Evolutionary conservation across 2,797 vertebrate species (phyloP).

Genomic region (Allochrocebus solatus): DNA sequence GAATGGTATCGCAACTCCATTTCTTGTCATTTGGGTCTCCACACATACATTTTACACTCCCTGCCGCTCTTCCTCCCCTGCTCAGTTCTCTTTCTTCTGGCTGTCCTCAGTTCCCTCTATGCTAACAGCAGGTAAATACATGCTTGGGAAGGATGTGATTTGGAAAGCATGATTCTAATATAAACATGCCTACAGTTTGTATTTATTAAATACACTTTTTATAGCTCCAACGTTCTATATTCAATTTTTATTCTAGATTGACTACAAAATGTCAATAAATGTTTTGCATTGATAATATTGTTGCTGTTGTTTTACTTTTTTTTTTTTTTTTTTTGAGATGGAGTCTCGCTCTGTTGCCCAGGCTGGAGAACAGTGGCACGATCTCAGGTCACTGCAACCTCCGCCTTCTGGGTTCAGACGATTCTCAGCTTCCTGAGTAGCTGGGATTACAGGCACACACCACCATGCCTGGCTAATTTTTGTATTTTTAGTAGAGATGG

Average conservation of each 20-base stretch:
- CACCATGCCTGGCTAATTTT: no score
- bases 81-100: background rate
- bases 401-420: no score
- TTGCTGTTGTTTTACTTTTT: background rate
- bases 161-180: constrained; percentile 2
- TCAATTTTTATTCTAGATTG: constrained; percentile 21
- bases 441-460: no score
- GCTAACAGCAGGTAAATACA: background rate
- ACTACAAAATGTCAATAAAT: background rate
- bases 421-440: no score
- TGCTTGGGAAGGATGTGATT: background rate
- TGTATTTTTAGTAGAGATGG: no score
- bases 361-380: no score
- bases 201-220: background rate
- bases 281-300: background rate
- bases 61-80: background rate
- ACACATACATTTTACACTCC: background rate
- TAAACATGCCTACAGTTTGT: background rate
- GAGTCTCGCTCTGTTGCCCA: no score
- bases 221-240: background rate
- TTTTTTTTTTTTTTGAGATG: background rate
- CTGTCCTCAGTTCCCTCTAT: background rate
- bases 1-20: background rate
- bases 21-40: background rate
- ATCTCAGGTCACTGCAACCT: no score